Evolutionary conservation across 2,888 invertebrate species (phyloP).

Genomic region (Onchidella celtica): DNA sequence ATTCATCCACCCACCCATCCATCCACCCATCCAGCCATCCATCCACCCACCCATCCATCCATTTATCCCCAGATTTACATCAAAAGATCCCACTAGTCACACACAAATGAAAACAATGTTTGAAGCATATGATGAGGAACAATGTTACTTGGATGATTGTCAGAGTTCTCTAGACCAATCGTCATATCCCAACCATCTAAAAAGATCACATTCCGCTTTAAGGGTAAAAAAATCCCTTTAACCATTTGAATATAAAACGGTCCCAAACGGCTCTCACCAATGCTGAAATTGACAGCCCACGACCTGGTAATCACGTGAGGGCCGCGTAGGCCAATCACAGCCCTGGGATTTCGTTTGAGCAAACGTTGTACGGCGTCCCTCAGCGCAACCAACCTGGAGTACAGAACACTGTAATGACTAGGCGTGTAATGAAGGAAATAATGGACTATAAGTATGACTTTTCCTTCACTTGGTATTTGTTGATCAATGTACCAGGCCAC

Average conservation of each 20-base stretch:
- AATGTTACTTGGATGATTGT: neutral
- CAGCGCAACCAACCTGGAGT: neutral
- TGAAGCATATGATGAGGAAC: neutral
- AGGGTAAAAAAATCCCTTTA: neutral
- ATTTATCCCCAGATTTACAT: too few species aligned
- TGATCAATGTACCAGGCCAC: constrained; percentile 23
- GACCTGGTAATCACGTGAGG: constrained; percentile 16
- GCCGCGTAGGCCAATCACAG: constrained; percentile 20
- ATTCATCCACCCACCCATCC: too few species aligned
- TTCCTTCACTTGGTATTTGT: constrained; percentile 14
- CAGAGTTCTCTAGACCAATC: constrained; percentile 22
- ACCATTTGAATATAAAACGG: constrained; percentile 5
- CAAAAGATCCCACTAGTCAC: too few species aligned
- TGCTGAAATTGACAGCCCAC: constrained; percentile 14
- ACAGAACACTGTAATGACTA: constrained; percentile 11
- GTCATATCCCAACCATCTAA: constrained; percentile 47
- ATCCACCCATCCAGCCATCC: too few species aligned
- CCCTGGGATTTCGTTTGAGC: constrained; percentile 20
- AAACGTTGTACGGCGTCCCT: constrained; percentile 16
- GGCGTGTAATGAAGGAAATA: constrained; percentile 23
- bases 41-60: too few species aligned
- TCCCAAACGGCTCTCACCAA: constrained; percentile 30
- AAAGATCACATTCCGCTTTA: constrained; percentile 18
- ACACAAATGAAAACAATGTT: constrained; percentile 24
- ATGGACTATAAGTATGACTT: constrained; percentile 18